phyloP scores from a whole-genome alignment of 2,797 vertebrate species.

The Typhlichthys eigenmanni region DNA sequence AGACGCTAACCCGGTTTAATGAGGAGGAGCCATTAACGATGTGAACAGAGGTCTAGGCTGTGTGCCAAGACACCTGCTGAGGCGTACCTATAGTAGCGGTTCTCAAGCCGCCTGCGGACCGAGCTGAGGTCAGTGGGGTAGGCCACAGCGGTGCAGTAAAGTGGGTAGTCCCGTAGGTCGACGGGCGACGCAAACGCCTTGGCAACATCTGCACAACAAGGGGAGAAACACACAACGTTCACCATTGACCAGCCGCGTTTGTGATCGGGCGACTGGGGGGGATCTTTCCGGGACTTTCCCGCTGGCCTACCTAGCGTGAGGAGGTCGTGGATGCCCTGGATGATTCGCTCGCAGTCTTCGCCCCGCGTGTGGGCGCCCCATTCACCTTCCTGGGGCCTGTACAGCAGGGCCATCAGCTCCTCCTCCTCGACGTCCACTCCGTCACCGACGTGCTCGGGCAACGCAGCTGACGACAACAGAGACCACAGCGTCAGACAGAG shows the following conservation, averaged over 20 bases:
- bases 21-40: background rate
- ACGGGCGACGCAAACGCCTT: conserved; percentile 91
- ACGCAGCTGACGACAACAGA: conserved; percentile 74
- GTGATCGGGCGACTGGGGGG: no score
- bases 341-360: conserved; percentile 91
- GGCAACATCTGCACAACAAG: conserved; percentile 82
- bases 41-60: background rate
- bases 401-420: conserved; percentile 89
- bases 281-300: background rate
- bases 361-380: conserved; percentile 92
- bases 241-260: background rate
- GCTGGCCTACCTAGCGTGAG: conserved; percentile 86
- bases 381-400: conserved; percentile 93
- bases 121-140: conserved; percentile 96
- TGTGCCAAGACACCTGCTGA: background rate
- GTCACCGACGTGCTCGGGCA: conserved; percentile 91
- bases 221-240: background rate
- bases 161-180: conserved; percentile 91
- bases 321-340: conserved; percentile 89
- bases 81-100: conserved; percentile 91
- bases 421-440: conserved; percentile 92
- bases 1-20: no score
- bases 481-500: background rate
- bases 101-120: conserved; percentile 90
- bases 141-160: conserved; percentile 95